These are phyloP conservation scores for Coleophora flavipennella DNA, from an alignment of 2,888 invertebrate species.

Conservation along the genomic window DNA sequence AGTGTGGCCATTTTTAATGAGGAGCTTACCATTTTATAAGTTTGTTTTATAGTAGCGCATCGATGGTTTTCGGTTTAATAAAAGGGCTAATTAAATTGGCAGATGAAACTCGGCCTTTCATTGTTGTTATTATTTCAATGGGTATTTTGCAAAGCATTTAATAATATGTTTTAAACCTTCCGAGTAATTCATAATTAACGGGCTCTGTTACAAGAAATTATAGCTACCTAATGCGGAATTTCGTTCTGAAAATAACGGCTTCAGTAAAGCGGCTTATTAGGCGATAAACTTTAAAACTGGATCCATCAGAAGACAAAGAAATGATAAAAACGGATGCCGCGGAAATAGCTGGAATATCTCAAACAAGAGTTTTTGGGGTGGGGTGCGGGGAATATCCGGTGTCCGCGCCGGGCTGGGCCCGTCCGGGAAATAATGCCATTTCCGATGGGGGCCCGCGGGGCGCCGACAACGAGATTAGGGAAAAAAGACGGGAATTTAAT, in stretches of 20 bases:
- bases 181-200: too few species aligned
- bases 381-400: conserved; percentile 43
- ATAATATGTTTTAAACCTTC: too few species aligned
- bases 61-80: too few species aligned
- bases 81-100: too few species aligned
- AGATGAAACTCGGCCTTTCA: too few species aligned
- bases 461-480: conserved; percentile 56
- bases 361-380: conserved; percentile 34
- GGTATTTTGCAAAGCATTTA: too few species aligned
- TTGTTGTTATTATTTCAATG: too few species aligned
- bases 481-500: conserved; percentile 58
- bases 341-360: conserved; percentile 39
- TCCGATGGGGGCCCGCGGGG: conserved; percentile 60
- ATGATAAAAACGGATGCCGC: conserved; percentile 32
- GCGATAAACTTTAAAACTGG: not conserved
- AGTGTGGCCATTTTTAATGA: not conserved
- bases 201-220: too few species aligned
- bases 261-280: not conserved
- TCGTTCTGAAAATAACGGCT: not conserved
- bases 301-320: conserved; percentile 18
- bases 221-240: not conserved
- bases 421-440: conserved; percentile 60
- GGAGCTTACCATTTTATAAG: not conserved
- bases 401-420: conserved; percentile 39
- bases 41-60: too few species aligned